Conservation (phyloP, 2,113 vertebrate genomes). For the Lucifuga dentata region DNA sequence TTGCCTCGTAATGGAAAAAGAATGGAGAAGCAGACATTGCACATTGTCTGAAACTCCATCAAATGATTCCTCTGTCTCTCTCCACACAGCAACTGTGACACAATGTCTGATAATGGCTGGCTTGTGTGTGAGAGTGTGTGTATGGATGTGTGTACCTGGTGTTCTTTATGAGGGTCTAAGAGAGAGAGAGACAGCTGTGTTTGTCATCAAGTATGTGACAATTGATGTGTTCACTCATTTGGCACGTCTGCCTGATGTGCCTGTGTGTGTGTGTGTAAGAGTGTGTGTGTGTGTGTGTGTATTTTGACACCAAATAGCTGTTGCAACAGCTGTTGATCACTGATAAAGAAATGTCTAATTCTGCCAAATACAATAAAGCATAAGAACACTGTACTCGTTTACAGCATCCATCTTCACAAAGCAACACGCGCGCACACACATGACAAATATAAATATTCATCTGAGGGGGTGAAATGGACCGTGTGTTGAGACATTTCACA, state of each 20-base stretch:
- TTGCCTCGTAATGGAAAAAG: conserved; percentile 61
- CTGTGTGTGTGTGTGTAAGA: neutral
- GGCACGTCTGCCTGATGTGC: conserved; percentile 1
- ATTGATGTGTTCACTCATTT: conserved; percentile 32
- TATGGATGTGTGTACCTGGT: conserved; percentile 6
- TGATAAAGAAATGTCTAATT: conserved; percentile 37
- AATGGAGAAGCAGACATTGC: conserved; percentile 52
- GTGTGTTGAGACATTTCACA: conserved; percentile 35
- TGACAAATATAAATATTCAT: conserved; percentile 20
- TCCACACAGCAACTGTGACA: conserved; percentile 43
- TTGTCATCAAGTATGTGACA: conserved; percentile 5
- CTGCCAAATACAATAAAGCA: conserved; percentile 19
- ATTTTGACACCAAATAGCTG: conserved; percentile 27
- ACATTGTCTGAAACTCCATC: conserved; percentile 70
- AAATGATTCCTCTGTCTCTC: conserved; percentile 57
- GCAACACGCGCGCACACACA: neutral
- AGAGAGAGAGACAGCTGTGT: neutral
- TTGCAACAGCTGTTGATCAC: conserved; percentile 46
- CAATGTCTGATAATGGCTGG: conserved; percentile 34
- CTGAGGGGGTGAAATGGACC: conserved; percentile 31
- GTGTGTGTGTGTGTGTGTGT: neutral
- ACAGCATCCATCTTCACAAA: neutral
- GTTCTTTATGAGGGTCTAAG: neutral
- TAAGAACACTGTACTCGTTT: neutral
- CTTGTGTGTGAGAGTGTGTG: conserved; percentile 14